Evolutionary conservation across 2,888 invertebrate species (phyloP).

Genomic region (Orthonevra nobilis): DNA sequence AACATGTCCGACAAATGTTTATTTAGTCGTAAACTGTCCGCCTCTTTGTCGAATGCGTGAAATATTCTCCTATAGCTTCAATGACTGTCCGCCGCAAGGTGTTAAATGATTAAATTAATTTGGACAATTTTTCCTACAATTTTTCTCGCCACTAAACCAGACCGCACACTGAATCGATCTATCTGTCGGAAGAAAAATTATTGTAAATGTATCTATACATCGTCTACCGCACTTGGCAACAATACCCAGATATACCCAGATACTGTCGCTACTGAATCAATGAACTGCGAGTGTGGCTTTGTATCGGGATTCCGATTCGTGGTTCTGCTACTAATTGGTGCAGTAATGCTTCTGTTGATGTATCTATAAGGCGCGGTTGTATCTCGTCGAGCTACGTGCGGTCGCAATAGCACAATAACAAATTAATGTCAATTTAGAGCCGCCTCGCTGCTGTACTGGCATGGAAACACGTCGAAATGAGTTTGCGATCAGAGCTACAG

Average conservation of each 20-base stretch:
- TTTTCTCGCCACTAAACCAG: too few species aligned
- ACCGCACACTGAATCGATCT: conserved; percentile 12
- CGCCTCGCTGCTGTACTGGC: neutral
- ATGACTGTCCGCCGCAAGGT: too few species aligned
- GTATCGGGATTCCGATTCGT: neutral
- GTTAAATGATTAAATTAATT: too few species aligned
- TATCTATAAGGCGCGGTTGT: neutral
- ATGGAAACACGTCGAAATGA: neutral
- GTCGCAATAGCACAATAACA: conserved; percentile 21
- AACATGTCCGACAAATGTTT: neutral
- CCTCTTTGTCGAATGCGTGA: too few species aligned
- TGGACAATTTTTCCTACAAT: neutral
- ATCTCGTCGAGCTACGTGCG: conserved; percentile 9
- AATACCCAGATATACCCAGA: neutral
- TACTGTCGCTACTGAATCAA: too few species aligned
- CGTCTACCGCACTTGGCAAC: neutral
- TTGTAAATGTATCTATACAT: conserved; percentile 5
- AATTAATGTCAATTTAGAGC: conserved; percentile 29
- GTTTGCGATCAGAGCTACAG: conserved; percentile 1
- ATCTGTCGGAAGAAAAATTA: conserved; percentile 40
- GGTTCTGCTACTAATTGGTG: conserved; percentile 34
- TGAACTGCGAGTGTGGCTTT: neutral
- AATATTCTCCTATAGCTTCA: too few species aligned
- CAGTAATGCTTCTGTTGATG: conserved; percentile 1
- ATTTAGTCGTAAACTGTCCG: too few species aligned